These are phyloP conservation scores for Micropoecilia bifurca DNA, from an alignment of 2,797 vertebrate genomes.

Conservation along the genomic window DNA sequence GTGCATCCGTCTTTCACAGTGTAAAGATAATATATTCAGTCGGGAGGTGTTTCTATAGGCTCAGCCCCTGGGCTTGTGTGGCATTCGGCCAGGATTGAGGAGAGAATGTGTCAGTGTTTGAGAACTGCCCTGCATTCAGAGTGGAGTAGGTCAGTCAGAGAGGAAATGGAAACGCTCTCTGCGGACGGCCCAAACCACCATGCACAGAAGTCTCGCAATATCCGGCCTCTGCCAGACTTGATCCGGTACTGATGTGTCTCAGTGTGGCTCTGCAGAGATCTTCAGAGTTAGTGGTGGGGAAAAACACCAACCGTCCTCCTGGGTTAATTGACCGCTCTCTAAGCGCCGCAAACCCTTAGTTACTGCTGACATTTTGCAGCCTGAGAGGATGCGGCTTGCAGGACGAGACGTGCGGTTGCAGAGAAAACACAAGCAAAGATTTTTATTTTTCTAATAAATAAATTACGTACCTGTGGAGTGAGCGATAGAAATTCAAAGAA, in stretches of 20 bases:
- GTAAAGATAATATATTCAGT: slow-evolving; percentile 21
- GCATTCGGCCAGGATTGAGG: slow-evolving; percentile 36
- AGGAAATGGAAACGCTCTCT: slow-evolving; percentile 45
- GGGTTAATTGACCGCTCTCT: slow-evolving; percentile 8
- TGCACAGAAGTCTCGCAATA: slow-evolving; percentile 54
- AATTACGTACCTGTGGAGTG: neutral
- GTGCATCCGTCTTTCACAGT: slow-evolving; percentile 36
- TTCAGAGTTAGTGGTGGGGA: neutral
- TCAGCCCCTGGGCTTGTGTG: slow-evolving; percentile 20
- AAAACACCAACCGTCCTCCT: neutral
- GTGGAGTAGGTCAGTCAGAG: slow-evolving; percentile 36
- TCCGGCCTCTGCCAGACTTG: slow-evolving; percentile 29
- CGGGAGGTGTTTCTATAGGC: slow-evolving; percentile 12
- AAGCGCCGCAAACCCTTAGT: slow-evolving; percentile 9
- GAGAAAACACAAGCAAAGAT: neutral
- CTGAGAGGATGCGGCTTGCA: neutral
- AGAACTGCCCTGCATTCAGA: slow-evolving; percentile 58
- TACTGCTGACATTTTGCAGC: slow-evolving; percentile 2
- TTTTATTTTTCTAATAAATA: neutral
- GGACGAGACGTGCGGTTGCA: neutral
- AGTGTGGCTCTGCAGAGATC: slow-evolving; percentile 21
- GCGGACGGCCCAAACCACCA: slow-evolving; percentile 28
- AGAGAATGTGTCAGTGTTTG: slow-evolving; percentile 33
- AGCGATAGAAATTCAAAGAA: neutral
- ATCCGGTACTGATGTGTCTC: slow-evolving; percentile 42